These are phyloP conservation scores for Prinia subflava DNA, from an alignment of 2,113 vertebrate genomes.

Conservation along the genomic window DNA sequence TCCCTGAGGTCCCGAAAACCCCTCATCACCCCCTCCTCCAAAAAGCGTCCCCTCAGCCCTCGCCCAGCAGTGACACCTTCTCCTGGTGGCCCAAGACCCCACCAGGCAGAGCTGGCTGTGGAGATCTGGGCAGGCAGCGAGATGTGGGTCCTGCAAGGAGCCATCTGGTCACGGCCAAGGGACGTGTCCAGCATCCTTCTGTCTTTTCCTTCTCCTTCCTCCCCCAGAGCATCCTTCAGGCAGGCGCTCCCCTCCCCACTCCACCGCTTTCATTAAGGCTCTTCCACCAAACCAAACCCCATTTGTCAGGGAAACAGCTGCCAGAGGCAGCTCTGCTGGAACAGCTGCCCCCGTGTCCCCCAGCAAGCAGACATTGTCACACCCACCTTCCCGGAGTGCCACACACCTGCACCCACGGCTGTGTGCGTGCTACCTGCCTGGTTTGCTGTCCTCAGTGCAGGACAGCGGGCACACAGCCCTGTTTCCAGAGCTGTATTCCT, in stretches of 20 bases:
- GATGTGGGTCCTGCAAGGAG: background rate
- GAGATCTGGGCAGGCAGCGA: rapidly evolving
- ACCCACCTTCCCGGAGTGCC: rapidly evolving
- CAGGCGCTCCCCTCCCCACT: background rate
- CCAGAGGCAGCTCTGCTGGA: background rate
- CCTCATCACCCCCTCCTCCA: background rate
- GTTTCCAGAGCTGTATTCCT: rapidly evolving
- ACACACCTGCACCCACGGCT: rapidly evolving
- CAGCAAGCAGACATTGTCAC: background rate
- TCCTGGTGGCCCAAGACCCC: rapidly evolving
- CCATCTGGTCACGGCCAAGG: background rate
- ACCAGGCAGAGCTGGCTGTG: rapidly evolving
- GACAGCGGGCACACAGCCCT: background rate
- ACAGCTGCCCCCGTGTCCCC: background rate
- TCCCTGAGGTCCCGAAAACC: background rate
- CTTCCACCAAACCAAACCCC: background rate
- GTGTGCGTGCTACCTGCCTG: rapidly evolving
- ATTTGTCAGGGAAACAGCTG: background rate
- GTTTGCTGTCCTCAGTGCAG: rapidly evolving
- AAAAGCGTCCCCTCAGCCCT: background rate
- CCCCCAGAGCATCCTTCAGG: background rate
- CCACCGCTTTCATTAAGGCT: background rate
- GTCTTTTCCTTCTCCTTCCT: background rate
- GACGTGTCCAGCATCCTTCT: rapidly evolving
- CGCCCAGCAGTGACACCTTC: background rate